Conservation (phyloP, 2,888 invertebrate species). For the Spicauda simplicius region DNA sequence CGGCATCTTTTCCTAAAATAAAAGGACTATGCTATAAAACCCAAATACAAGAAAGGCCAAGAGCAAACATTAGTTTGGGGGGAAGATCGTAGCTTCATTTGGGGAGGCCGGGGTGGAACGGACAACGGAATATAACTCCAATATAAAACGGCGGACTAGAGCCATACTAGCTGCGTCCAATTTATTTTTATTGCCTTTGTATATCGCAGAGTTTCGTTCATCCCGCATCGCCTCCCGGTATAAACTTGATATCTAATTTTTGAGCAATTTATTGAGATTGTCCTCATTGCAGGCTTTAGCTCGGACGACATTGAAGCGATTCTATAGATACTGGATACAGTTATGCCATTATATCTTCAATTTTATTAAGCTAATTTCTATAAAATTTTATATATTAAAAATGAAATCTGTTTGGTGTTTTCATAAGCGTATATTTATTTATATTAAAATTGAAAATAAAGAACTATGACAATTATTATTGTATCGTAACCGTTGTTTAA, state of each 20-base stretch:
- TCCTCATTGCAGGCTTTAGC: slow-evolving; percentile 31
- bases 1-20: background rate
- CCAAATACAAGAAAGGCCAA: slow-evolving; percentile 7
- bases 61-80: slow-evolving; percentile 23
- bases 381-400: no score
- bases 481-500: no score
- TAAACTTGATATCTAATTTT: slow-evolving; percentile 49
- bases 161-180: slow-evolving; percentile 46
- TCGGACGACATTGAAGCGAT: slow-evolving; percentile 31
- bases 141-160: slow-evolving; percentile 40
- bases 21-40: slow-evolving; percentile 3
- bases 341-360: background rate
- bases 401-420: no score
- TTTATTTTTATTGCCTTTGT: slow-evolving; percentile 55
- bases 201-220: slow-evolving; percentile 45
- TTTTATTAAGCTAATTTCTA: no score
- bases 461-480: no score
- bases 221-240: slow-evolving; percentile 40
- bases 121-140: slow-evolving; percentile 45
- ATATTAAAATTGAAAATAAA: no score
- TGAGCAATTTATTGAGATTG: slow-evolving; percentile 47
- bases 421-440: no score
- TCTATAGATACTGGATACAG: background rate
- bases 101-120: slow-evolving; percentile 20
- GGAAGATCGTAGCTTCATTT: slow-evolving; percentile 26